Base-by-base conservation (phyloP, 2,888 invertebrate genomes). In the Sinotaia quadrata region DNA sequence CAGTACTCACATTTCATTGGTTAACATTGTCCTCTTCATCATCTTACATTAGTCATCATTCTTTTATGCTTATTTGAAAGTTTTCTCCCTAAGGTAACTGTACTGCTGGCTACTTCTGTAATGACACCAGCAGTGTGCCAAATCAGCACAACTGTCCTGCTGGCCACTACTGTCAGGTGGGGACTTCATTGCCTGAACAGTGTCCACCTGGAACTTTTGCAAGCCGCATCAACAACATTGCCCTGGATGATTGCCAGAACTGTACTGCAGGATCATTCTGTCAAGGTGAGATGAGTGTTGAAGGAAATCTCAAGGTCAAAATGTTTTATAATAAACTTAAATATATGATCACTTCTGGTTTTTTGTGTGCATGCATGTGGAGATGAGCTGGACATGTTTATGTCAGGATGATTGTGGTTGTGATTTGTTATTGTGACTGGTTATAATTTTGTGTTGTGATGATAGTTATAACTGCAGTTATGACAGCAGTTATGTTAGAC, bases 131-230 rank as follows among this genome's bases (percentile, higher is more conserved):
- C 72, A 71, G 77, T 12, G 69, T 75, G 18, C 78, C 85, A 3
- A 75, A 76, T 61, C 86, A 87, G 74, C 68, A 77, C 58, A 75
- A 75, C 33, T 87, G 87, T 75, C 86, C 86, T 0, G 72, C 73
- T 5, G 87, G 87, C 34, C 75, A 79, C 69, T 87, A 83, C 74
- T 87, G 87, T 75, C 76, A 73, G n/a, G 70, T 68, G 31, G 86
- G 85, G n/a, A 79, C 83, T 24, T 75, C 67, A 7, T 76, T 77
- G 37, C 86, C 86, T 0, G 71, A 66, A 27, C 73, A 74, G 4
- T 87, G 87, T 71, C 85, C 85, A 8, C 79, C 85, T 1, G 86
- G 86, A 49, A 86, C 86, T 0, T 86, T 80, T 73, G 79, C 84
- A 52, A 76, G 76, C 67, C 71, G 74, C 15, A 70, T 75, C n/a